Percentiles rank a stretch among this genome's conserved stretches.
Evolutionary conservation across 2,797 vertebrate species (phyloP).

Genomic region (Pangasius mekongensis): DNA sequence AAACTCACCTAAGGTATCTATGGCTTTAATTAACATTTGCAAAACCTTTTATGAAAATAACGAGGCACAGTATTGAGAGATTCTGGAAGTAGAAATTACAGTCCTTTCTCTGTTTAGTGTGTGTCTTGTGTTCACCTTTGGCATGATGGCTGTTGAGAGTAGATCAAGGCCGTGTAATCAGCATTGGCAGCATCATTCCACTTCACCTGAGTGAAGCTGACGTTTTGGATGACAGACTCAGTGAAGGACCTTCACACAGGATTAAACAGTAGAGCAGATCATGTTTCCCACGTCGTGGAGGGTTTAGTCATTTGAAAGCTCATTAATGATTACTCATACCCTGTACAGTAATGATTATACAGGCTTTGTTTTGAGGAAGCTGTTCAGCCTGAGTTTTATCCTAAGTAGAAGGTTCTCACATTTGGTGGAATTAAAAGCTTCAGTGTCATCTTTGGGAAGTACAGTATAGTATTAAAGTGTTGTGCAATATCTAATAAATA

Average conservation of each 20-base stretch:
- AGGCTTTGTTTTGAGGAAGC: background rate
- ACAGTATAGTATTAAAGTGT: background rate
- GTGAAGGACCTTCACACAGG: conserved; percentile 27
- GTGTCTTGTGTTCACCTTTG: background rate
- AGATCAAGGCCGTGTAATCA: conserved; percentile 23
- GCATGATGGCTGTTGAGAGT: background rate
- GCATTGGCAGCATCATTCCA: conserved; percentile 24
- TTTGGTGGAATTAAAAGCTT: conserved; percentile 4
- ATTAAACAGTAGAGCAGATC: conserved; percentile 32
- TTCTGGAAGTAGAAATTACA: background rate
- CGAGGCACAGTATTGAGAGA: background rate
- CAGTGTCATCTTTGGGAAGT: conserved; percentile 1
- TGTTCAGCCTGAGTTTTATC: conserved; percentile 26
- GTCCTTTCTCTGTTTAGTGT: background rate
- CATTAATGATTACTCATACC: conserved; percentile 37
- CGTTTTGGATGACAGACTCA: conserved; percentile 36
- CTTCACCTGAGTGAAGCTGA: conserved; percentile 30
- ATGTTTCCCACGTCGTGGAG: conserved; percentile 28
- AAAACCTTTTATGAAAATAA: background rate
- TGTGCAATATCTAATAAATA: background rate
- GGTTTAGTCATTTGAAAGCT: conserved; percentile 7
- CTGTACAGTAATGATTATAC: conserved; percentile 26
- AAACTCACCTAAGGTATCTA: background rate
- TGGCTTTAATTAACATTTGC: background rate
- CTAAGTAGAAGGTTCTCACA: conserved; percentile 17